Conservation (phyloP, 92 coral and sea anemone species). For the Zoanthus sociatus region DNA sequence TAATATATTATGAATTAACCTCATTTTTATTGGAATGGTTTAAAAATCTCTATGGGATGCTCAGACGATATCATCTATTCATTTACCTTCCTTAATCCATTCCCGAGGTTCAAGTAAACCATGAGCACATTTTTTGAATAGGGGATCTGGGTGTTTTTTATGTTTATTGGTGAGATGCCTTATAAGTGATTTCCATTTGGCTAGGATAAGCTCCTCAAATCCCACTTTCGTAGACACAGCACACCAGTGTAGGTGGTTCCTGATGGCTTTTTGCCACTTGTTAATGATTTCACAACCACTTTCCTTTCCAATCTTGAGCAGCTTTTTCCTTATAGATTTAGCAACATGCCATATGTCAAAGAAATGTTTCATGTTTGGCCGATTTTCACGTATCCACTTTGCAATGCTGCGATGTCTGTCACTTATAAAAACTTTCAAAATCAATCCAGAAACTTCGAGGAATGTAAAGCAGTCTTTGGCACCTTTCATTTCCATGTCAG, state of each 20-base stretch:
- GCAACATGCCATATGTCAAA: conserved; percentile 78
- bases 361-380: conserved; percentile 43
- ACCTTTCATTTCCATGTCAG: conserved; percentile 18
- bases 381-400: conserved; percentile 53
- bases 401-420: conserved; percentile 70
- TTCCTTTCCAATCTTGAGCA: conserved; percentile 61
- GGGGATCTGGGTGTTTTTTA: conserved; percentile 23
- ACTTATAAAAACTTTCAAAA: conserved; percentile 47
- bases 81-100: conserved; percentile 22
- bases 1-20: background rate
- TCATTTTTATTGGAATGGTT: background rate
- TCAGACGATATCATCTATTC: background rate
- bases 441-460: conserved; percentile 10
- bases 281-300: conserved; percentile 61
- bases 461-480: conserved; percentile 24
- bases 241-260: conserved; percentile 29
- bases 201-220: conserved; percentile 26
- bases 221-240: conserved; percentile 19
- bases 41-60: background rate
- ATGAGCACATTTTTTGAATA: conserved; percentile 58
- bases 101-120: conserved; percentile 3
- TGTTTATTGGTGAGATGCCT: conserved; percentile 20
- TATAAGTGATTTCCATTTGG: conserved; percentile 46
- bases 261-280: conserved; percentile 35
- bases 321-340: conserved; percentile 48